Conservation (phyloP, 2,888 invertebrate species). For the Resseliella maxima region DNA sequence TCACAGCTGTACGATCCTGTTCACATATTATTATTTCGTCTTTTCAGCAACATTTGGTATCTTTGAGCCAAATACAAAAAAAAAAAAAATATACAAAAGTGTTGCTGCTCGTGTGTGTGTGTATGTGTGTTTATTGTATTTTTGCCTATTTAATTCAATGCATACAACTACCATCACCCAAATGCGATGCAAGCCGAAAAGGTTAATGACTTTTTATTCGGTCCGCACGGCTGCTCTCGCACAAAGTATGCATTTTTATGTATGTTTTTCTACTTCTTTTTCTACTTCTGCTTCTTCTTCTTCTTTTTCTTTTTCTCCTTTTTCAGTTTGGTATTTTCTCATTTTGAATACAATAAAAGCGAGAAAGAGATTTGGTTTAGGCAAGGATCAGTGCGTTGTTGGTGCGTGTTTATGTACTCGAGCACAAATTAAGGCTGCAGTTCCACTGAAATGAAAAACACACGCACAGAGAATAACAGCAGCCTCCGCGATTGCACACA, state of each 20-base stretch:
- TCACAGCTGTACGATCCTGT: constrained; percentile 53
- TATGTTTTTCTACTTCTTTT: too few species aligned
- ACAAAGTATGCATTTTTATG: not conserved
- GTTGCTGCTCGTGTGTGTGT: not conserved
- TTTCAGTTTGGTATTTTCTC: too few species aligned
- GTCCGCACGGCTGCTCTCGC: constrained; percentile 42
- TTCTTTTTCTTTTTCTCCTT: too few species aligned
- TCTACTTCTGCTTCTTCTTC: too few species aligned
- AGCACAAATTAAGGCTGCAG: not conserved
- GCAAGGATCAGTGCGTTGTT: constrained; percentile 45
- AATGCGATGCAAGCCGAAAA: constrained; percentile 21
- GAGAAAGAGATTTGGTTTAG: not conserved
- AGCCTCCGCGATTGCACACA: constrained; percentile 37
- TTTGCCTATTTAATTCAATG: not conserved
- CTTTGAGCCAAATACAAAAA: not conserved
- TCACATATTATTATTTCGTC: constrained; percentile 1
- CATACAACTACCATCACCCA: not conserved
- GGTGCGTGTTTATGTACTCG: not conserved
- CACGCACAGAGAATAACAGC: constrained; percentile 21
- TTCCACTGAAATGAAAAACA: constrained; percentile 18
- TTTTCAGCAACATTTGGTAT: constrained; percentile 29
- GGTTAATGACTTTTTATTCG: constrained; percentile 45
- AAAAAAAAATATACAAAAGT: not conserved
- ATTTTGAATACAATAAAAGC: not conserved
- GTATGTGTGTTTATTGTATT: not conserved